Evolutionary conservation across 1,140 invertebrate species (phyloP).

Genomic region (Oedothorax gibbosus): DNA sequence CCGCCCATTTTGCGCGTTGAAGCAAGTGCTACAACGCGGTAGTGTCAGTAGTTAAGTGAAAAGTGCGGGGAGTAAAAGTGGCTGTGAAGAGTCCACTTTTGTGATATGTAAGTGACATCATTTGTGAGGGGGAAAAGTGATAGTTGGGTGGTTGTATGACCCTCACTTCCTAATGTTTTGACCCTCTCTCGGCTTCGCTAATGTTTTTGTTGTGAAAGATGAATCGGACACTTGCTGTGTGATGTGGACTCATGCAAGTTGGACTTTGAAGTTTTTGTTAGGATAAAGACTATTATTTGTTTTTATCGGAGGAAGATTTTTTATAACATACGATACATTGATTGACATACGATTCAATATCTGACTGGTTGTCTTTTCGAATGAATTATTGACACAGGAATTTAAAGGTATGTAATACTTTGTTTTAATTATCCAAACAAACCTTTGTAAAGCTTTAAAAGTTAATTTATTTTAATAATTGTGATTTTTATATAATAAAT

Average conservation of each 20-base stretch:
- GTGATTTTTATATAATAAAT: too few species aligned
- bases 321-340: too few species aligned
- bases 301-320: too few species aligned
- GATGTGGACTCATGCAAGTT: not conserved
- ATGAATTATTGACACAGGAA: too few species aligned
- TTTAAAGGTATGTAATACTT: too few species aligned
- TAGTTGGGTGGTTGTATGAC: conserved; percentile 28
- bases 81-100: conserved; percentile 36
- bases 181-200: conserved; percentile 10
- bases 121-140: conserved; percentile 15
- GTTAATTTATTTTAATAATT: too few species aligned
- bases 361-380: too few species aligned
- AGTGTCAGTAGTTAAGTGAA: conserved; percentile 49
- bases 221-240: not conserved
- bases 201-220: conserved; percentile 30
- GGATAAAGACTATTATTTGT: not conserved
- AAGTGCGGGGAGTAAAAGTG: conserved; percentile 39
- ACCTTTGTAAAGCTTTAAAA: too few species aligned
- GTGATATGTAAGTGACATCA: conserved; percentile 46
- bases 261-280: not conserved
- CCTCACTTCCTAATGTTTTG: conserved; percentile 32
- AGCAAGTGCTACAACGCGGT: conserved; percentile 34
- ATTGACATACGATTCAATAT: too few species aligned
- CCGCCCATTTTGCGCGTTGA: conserved; percentile 2
- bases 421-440: too few species aligned